Evolutionary conservation across 2,797 vertebrate species (phyloP), one percentile per base, ranked within the genome.

Genomic region (Chelon auratus): DNA sequence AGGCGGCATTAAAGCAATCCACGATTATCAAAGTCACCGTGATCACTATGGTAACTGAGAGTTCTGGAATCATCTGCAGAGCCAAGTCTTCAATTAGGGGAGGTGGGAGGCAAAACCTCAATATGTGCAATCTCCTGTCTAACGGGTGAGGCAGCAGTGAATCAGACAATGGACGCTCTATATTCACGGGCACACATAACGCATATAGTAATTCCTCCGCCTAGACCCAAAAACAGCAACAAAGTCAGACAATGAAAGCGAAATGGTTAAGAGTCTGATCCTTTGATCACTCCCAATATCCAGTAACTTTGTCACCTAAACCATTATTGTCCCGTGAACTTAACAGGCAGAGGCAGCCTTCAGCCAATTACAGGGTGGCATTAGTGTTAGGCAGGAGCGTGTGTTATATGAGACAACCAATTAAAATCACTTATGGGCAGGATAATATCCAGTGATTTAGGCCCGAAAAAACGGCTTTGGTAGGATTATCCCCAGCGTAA

Each of bases 351-450:
- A 91, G 87, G 91, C 82, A 82, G 86, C 72, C 72, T 86, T 89
- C 72, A 81, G 82, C 78, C 85, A 88, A 91, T 91, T 88, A 91
- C 83, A 88, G 92, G 77, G 77, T 67, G 57, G 90, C 86, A 93
- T 94, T 91, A 93, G 76, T 68, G 60, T 87, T 84, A 84, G 89
- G 86, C 85, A 75, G 90, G 83, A 81, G 81, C 70, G 82, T 89
- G 78, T 90, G 93, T 93, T 89, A 94, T 89, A 89, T 85, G 91
- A 94, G 93, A 94, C 89, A 87, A 83, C 92, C 94, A 94, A 94
- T 95, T 94, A 94, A 95, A 95, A 94, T 94, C 90, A 94, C 90
- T 94, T 95, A 93, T 90, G 88, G 87, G 81, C 60, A 79, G 83
- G 85, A 83, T 92, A 89, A 93, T 93, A 94, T 92, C 87, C 88